Conservation (phyloP, 2,113 vertebrate genomes). For the Neofelis nebulosa region DNA sequence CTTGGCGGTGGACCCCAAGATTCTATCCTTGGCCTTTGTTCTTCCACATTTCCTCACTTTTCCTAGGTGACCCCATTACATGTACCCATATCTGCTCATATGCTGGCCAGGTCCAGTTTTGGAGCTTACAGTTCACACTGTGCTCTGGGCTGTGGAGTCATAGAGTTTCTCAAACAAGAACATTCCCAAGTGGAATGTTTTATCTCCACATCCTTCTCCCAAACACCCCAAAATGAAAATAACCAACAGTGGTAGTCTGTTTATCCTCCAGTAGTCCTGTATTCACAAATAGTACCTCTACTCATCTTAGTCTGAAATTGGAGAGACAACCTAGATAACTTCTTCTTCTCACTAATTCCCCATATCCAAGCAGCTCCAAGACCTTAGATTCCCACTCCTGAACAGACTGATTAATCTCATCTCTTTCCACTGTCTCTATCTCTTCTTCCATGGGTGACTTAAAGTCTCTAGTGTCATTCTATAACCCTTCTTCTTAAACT, state of each 20-base stretch:
- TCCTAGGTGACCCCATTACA: neutral
- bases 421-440: neutral
- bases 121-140: neutral
- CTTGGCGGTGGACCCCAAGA: neutral
- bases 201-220: neutral
- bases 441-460: neutral
- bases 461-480: neutral
- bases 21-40: neutral
- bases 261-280: neutral
- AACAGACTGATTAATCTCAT: neutral
- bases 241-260: neutral
- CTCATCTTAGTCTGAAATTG: neutral
- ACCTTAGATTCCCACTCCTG: neutral
- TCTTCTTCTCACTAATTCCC: neutral
- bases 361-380: neutral
- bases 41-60: neutral
- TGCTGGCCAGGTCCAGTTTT: neutral
- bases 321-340: neutral
- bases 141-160: neutral
- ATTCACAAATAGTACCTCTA: neutral
- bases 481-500: neutral
- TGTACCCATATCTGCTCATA: neutral
- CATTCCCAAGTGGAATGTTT: neutral
- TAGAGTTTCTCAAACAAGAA: constrained; percentile 29
- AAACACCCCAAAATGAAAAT: neutral